Evolutionary conservation across 2,888 invertebrate genomes (phyloP), one percentile per base, ranked within the genome.

Genomic region (Isotomurus palustris): DNA sequence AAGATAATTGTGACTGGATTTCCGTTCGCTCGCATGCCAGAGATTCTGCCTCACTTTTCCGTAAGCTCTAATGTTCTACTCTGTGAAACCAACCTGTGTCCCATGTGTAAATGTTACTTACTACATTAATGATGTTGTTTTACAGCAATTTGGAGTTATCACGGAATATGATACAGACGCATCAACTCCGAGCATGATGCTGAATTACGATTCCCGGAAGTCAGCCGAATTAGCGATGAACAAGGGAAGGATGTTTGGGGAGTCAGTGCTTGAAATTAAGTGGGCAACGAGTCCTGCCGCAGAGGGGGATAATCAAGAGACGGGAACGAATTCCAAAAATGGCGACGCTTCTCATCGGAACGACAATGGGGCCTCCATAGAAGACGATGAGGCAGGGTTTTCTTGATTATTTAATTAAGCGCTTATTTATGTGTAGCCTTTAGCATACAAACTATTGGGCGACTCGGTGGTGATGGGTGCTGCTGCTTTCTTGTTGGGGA

Each of bases 1-100:
- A 85, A 89, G 60, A 79, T 95, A 56, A 82, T 91, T 60, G 85
- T 95, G 48, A 88, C 89, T 4, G 93, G 93, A 17, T 93, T 92
- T 76, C 86, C 87, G 71, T 81, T 82, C 12, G 89, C 90, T 62
- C 92, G 92, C 70, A 82, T 88, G 66, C 86, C 87, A 27, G 84
- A 86, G 35, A 82, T 94, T 36, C 75, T 90, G 58, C 80, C 82
- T 8, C 93, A 93, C 76, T 91, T 94, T 75, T 83, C 87, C 75
- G 93, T 93, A 76, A 81, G 82, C 73, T n/a, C n/a, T n/a, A n/a
- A n/a, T n/a, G n/a, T n/a, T n/a, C 22, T 32, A 19, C 12, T 19
- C 21, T 14, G n/a, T 17, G 32, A 36, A 28, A 28, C 3, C 17
- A 27, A 27, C n/a, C 10, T 22, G 32, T 38, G 14, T 45, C 10